phyloP scores from a whole-genome alignment of 2,888 invertebrate genomes.

The Callinectes sapidus region DNA sequence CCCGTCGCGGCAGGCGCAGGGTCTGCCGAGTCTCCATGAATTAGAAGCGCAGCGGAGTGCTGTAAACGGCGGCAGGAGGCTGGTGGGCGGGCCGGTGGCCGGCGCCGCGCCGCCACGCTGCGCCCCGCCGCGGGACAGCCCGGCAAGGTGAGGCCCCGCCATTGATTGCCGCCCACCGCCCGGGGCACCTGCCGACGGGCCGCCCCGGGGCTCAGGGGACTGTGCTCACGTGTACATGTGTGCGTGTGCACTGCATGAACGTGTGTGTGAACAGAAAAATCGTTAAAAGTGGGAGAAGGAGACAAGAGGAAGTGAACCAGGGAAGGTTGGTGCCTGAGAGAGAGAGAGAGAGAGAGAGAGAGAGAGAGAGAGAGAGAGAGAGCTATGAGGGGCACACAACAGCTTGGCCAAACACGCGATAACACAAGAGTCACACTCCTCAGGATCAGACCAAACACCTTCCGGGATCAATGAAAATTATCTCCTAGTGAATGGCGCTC shows the following conservation, averaged over 20 bases:
- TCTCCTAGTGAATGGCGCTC: neutral
- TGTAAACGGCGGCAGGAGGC: constrained; percentile 32
- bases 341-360: constrained; percentile 37
- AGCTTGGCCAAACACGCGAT: neutral
- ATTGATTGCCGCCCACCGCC: constrained; percentile 36
- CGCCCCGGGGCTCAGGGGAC: constrained; percentile 29
- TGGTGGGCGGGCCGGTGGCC: constrained; percentile 35
- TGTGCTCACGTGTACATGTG: constrained; percentile 33
- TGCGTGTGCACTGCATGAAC: constrained; percentile 30
- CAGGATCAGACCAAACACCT: neutral
- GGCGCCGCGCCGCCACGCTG: constrained; percentile 35
- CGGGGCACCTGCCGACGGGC: constrained; percentile 16
- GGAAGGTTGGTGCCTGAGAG: constrained; percentile 28
- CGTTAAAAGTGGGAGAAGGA: constrained; percentile 31
- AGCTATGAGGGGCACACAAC: neutral
- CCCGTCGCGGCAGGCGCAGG: constrained; percentile 13
- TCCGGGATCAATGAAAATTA: constrained; percentile 8
- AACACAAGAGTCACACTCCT: neutral
- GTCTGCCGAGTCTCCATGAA: constrained; percentile 22
- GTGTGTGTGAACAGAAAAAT: constrained; percentile 18
- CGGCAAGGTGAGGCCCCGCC: constrained; percentile 37
- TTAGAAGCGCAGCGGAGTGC: constrained; percentile 12
- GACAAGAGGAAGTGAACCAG: constrained; percentile 34
- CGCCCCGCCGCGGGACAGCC: constrained; percentile 37
- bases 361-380: constrained; percentile 37